These are phyloP conservation scores for Ailurus styani DNA, from an alignment of 2,113 vertebrate genomes.

Conservation along the genomic window DNA sequence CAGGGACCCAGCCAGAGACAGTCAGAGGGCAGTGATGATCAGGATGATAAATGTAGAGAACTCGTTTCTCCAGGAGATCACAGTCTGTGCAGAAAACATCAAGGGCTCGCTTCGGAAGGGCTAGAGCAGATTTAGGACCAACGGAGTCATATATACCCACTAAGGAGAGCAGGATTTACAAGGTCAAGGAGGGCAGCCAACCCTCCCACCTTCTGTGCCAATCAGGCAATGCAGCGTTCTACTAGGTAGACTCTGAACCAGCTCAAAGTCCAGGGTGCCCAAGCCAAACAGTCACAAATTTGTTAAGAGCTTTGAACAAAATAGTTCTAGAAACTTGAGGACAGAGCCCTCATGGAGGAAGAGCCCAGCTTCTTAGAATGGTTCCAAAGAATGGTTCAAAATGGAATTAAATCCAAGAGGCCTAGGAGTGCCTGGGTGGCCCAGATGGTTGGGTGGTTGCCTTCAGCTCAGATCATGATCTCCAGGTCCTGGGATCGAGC, in stretches of 20 bases:
- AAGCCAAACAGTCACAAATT: neutral
- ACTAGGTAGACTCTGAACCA: neutral
- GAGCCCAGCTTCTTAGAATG: neutral
- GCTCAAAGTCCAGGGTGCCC: neutral
- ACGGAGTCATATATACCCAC: neutral
- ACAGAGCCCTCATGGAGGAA: neutral
- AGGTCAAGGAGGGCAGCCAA: neutral
- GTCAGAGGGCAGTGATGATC: too few relatives aligned
- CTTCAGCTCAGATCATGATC: too few relatives aligned
- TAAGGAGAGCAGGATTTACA: neutral
- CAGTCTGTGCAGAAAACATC: neutral
- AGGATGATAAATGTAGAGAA: neutral
- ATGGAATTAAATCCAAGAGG: neutral
- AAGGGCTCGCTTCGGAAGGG: neutral
- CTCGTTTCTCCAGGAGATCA: neutral
- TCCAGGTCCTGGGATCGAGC: too few relatives aligned
- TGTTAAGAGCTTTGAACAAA: neutral
- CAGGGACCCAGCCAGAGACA: too few relatives aligned
- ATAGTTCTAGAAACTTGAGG: neutral
- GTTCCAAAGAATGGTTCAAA: neutral
- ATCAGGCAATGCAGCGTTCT: neutral
- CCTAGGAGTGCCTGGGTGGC: too few relatives aligned
- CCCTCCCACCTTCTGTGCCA: neutral
- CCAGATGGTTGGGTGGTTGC: too few relatives aligned
- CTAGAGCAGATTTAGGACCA: neutral